Evolutionary conservation across 2,797 vertebrate genomes (phyloP).

Genomic region (Chaenodraco wilsoni): DNA sequence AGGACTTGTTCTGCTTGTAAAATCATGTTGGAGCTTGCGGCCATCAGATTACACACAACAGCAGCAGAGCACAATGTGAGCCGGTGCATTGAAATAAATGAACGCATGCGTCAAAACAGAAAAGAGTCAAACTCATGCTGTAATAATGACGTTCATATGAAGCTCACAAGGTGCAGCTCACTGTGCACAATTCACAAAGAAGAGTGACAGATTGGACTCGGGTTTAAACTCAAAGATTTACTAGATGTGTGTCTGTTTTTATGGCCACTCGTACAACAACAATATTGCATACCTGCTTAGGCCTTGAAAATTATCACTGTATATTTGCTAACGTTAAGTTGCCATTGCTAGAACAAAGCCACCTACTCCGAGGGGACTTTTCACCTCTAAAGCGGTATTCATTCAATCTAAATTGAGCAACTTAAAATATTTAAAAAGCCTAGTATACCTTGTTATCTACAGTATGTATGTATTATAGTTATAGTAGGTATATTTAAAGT

Average conservation of each 20-base stretch:
- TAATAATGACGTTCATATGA: background rate
- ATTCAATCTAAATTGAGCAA: no score
- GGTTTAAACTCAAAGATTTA: background rate
- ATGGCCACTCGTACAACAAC: background rate
- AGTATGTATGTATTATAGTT: no score
- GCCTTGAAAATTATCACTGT: no score
- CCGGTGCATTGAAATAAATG: background rate
- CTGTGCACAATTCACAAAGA: background rate
- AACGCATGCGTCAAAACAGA: background rate
- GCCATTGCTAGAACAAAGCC: no score
- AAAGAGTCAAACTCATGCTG: no score
- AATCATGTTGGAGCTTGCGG: slow-evolving; percentile 24
- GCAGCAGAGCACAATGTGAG: slow-evolving; percentile 3
- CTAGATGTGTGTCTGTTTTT: background rate
- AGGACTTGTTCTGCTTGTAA: background rate
- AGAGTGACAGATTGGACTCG: background rate
- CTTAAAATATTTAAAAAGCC: no score
- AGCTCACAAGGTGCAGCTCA: background rate
- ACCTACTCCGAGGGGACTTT: no score
- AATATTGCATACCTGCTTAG: no score
- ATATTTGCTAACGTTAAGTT: no score
- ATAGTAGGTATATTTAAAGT: no score
- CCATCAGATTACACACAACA: slow-evolving; percentile 23
- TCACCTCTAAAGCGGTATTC: no score
- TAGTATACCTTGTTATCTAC: no score